Conservation (phyloP, 2,113 vertebrate species). For the Sisor rabdophorus region DNA sequence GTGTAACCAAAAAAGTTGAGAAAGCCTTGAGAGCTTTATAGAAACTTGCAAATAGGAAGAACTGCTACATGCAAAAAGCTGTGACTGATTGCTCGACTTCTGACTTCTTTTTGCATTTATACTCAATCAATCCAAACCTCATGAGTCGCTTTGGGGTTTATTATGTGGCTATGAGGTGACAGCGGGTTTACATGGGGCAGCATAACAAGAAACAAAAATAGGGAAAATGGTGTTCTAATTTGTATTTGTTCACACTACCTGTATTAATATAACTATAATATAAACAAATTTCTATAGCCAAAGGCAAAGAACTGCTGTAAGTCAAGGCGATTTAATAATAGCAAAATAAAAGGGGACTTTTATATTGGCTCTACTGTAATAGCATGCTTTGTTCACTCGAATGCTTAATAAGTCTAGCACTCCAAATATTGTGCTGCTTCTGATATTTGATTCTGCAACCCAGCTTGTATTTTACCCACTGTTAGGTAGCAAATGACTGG, state of each 20-base stretch:
- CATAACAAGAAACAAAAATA: not conserved
- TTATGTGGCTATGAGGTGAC: not conserved
- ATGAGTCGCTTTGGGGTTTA: slow-evolving; percentile 12
- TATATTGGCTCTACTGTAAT: slow-evolving; percentile 27
- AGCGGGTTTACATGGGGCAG: not conserved
- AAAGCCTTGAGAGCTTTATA: not conserved
- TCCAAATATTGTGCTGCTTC: slow-evolving; percentile 42
- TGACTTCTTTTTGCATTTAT: slow-evolving; percentile 9
- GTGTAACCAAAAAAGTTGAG: slow-evolving; percentile 2
- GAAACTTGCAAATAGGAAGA: not conserved
- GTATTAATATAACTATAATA: slow-evolving; percentile 39
- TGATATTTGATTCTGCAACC: slow-evolving; percentile 36
- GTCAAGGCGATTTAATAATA: slow-evolving; percentile 42
- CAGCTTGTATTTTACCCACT: slow-evolving; percentile 32
- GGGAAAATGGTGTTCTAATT: not conserved
- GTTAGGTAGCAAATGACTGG: slow-evolving; percentile 26
- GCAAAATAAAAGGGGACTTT: slow-evolving; percentile 13
- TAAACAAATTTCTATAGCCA: slow-evolving; percentile 15
- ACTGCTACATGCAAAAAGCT: not conserved
- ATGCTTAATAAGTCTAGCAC: slow-evolving; percentile 34
- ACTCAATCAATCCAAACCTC: slow-evolving; percentile 10
- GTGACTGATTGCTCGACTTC: slow-evolving; percentile 10
- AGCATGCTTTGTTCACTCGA: slow-evolving; percentile 20
- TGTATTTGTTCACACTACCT: slow-evolving; percentile 5
- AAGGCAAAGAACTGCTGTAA: slow-evolving; percentile 28